These are phyloP conservation scores for Mola mola DNA, from an alignment of 2,113 vertebrate species.

Conservation along the genomic window DNA sequence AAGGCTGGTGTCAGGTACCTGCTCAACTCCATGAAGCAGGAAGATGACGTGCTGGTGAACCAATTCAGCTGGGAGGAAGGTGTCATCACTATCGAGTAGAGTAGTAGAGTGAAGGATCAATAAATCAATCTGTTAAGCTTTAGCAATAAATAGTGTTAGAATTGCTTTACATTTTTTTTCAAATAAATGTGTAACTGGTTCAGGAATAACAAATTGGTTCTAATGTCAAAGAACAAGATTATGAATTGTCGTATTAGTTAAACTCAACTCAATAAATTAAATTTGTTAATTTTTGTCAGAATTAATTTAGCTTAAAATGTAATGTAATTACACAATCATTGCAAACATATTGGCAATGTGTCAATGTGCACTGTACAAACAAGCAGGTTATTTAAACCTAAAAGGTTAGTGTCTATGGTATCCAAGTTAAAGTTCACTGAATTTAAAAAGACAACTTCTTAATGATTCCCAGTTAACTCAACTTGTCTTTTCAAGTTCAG, in stretches of 20 bases:
- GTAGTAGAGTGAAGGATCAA: slow-evolving; percentile 7
- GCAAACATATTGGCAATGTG: no score
- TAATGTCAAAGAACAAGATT: no score
- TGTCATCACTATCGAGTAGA: slow-evolving; percentile 59
- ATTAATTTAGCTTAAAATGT: neutral
- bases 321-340: neutral
- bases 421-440: no score
- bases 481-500: no score
- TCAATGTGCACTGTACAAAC: no score
- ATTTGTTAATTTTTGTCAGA: no score
- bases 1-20: slow-evolving; percentile 83
- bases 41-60: slow-evolving; percentile 79
- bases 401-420: neutral
- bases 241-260: no score
- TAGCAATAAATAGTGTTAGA: slow-evolving; percentile 1
- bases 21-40: slow-evolving; percentile 75
- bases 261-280: no score
- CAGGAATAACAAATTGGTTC: no score
- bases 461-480: no score
- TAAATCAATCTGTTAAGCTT: slow-evolving; percentile 4
- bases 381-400: neutral
- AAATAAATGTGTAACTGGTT: neutral
- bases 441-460: no score
- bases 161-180: neutral
- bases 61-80: slow-evolving; percentile 73